Base-by-base conservation (phyloP, 2,113 vertebrate genomes). In the Epinephelus cyanopodus region DNA sequence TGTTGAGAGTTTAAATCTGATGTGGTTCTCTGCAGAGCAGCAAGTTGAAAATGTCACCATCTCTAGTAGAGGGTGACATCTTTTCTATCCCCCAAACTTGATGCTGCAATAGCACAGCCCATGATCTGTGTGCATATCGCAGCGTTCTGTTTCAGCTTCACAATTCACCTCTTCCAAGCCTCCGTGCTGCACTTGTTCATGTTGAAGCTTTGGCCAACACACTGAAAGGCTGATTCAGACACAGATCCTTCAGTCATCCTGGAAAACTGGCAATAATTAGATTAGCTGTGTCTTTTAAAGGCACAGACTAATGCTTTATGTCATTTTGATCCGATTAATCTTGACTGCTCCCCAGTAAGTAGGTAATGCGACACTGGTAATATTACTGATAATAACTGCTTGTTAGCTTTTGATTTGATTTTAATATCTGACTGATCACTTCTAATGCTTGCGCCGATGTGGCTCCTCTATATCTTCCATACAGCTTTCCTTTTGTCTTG, bases 391-490 rank as follows among this genome's bases (percentile, higher is more conserved):
- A 75, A 88, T 81, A 81, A 85, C 42, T 77, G 45, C 65, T 52
- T 81, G 65, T 74, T 77, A 61, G 80, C 11, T 69, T 87, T 57
- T 58, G 69, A 89, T 84, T 74, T 29, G 42, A 83, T 87, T 90
- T 75, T 33, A 27, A 70, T 56, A 83, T 85, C 67, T 87, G 84
- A 90, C 70, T 66, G 54, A 88, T 79, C 12, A 18, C 69, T 68
- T 61, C 21, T 13, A 50, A 18, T 58, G 48, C 61, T 75, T 61
- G 45, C 73, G 57, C 29, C 5, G 37, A 74, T 77, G 72, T 18
- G 47, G 64, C 23, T 87, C 45, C 45, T 12, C 42, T 52, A 21
- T 52, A 47, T 68, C 62, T 54, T 65, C 27, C 21, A 42, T 39
- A 54, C 42, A 17, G 47, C n/a, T 63, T 15, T 25, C 17, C 37